phyloP scores from a whole-genome alignment of 2,888 invertebrate genomes.

The Conops quadrifasciatus region DNA sequence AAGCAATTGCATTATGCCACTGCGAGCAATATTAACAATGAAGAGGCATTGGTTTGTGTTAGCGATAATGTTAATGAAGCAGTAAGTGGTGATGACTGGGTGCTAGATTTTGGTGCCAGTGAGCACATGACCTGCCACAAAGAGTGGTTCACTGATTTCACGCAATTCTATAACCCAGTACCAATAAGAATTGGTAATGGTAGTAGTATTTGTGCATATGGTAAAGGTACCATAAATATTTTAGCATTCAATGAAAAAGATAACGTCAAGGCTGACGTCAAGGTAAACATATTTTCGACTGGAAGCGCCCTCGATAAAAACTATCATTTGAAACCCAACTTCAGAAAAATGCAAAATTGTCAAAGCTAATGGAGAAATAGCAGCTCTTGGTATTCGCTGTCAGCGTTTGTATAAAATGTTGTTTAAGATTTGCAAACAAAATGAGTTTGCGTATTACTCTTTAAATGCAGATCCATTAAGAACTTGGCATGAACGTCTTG shows the following conservation, averaged over 20 bases:
- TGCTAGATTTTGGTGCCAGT: conserved; percentile 34
- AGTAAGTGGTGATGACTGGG: conserved; percentile 30
- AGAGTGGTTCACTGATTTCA: conserved; percentile 29
- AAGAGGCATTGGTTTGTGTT: conserved; percentile 28
- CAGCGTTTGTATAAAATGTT: conserved; percentile 30
- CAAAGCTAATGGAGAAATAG: conserved; percentile 24
- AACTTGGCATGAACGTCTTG: conserved; percentile 30
- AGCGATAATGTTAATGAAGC: conserved; percentile 10
- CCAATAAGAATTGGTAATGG: conserved; percentile 37
- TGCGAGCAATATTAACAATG: conserved; percentile 5
- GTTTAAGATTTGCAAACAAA: conserved; percentile 16
- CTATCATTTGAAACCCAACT: conserved; percentile 1
- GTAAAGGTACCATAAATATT: conserved; percentile 35
- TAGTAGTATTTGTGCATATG: conserved; percentile 33
- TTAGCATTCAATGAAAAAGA: conserved; percentile 36
- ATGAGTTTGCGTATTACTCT: conserved; percentile 12
- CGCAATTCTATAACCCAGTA: conserved; percentile 24
- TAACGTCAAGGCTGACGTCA: too few species aligned
- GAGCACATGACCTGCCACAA: conserved; percentile 34
- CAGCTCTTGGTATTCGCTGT: conserved; percentile 22
- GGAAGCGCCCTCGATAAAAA: conserved; percentile 33
- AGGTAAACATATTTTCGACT: conserved; percentile 35
- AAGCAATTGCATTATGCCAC: conserved; percentile 20
- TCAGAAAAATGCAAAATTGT: conserved; percentile 31
- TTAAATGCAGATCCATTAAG: conserved; percentile 21